Conservation (phyloP, 2,888 invertebrate genomes). For the Zonitis immaculata region DNA sequence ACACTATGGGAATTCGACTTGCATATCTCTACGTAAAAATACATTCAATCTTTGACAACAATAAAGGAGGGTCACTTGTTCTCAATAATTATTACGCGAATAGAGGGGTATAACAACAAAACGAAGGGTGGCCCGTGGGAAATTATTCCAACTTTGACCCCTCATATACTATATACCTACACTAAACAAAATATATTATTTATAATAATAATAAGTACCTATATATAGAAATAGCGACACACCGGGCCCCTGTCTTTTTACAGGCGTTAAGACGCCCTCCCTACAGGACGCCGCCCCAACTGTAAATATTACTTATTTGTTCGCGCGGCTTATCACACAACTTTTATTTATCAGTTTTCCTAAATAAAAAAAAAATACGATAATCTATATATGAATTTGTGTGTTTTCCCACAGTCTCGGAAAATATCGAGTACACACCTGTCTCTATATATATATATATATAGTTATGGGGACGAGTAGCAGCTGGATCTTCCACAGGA, state of each 20-base stretch:
- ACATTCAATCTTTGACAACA: slow-evolving; percentile 25
- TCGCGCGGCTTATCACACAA: neutral
- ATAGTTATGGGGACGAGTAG: slow-evolving; percentile 12
- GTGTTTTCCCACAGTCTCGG: neutral
- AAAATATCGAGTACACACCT: slow-evolving; percentile 9
- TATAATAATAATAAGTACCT: too few relatives aligned
- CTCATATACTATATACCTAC: slow-evolving; percentile 10
- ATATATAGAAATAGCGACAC: slow-evolving; percentile 15
- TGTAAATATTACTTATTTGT: slow-evolving; percentile 1
- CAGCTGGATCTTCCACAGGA: slow-evolving; percentile 10
- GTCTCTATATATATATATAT: too few relatives aligned
- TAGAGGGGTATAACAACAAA: slow-evolving; percentile 20
- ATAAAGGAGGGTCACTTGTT: slow-evolving; percentile 31
- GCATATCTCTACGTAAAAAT: slow-evolving; percentile 30
- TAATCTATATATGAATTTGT: neutral
- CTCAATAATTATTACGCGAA: slow-evolving; percentile 17
- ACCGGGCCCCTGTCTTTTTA: slow-evolving; percentile 17
- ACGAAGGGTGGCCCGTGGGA: slow-evolving; percentile 18
- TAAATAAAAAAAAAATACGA: too few relatives aligned
- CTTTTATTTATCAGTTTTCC: too few relatives aligned
- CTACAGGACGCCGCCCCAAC: slow-evolving; percentile 12
- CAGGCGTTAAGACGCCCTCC: slow-evolving; percentile 14
- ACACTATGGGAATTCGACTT: slow-evolving; percentile 31
- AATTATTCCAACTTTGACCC: slow-evolving; percentile 18
- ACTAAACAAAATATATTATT: slow-evolving; percentile 15